Evolutionary conservation across 2,888 invertebrate species (phyloP).

Genomic region (Acleris holmiana): DNA sequence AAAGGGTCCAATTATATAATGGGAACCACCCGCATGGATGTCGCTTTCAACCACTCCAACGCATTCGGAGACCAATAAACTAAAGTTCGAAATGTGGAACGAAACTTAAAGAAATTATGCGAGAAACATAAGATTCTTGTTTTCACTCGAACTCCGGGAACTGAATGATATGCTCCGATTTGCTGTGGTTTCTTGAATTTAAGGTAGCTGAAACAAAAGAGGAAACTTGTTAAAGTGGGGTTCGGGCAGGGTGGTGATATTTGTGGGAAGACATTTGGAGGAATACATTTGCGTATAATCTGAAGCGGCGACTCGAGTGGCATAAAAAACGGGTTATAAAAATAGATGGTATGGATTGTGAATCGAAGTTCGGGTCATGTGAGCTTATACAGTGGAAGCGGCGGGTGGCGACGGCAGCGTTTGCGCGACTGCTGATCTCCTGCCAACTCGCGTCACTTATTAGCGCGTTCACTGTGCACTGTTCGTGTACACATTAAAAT

Average conservation of each 20-base stretch:
- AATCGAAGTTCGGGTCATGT: slow-evolving; percentile 74
- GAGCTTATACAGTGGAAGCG: slow-evolving; percentile 50
- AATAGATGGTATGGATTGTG: slow-evolving; percentile 65
- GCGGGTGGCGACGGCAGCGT: slow-evolving; percentile 55
- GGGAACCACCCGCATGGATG: slow-evolving; percentile 79
- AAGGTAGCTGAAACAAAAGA: slow-evolving; percentile 80
- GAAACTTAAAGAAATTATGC: slow-evolving; percentile 71
- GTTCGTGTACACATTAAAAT: slow-evolving; percentile 53
- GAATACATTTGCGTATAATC: slow-evolving; percentile 63
- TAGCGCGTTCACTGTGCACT: slow-evolving; percentile 59
- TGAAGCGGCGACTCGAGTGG: slow-evolving; percentile 68
- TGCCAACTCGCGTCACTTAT: slow-evolving; percentile 73
- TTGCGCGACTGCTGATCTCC: slow-evolving; percentile 61
- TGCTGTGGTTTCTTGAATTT: slow-evolving; percentile 64
- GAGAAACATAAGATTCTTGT: slow-evolving; percentile 71
- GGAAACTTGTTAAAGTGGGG: slow-evolving; percentile 47
- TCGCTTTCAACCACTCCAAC: slow-evolving; percentile 78
- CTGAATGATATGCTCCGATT: slow-evolving; percentile 73
- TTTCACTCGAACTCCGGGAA: slow-evolving; percentile 56
- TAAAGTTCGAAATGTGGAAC: slow-evolving; percentile 77
- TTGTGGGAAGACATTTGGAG: slow-evolving; percentile 56
- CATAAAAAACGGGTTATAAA: slow-evolving; percentile 69
- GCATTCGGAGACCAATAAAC: slow-evolving; percentile 74
- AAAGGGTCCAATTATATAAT: slow-evolving; percentile 82
- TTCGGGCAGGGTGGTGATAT: slow-evolving; percentile 45